Percentiles rank a stretch among this genome's conserved stretches.
phyloP scores from a whole-genome alignment of 2,888 invertebrate genomes.

The Celastrina argiolus region DNA sequence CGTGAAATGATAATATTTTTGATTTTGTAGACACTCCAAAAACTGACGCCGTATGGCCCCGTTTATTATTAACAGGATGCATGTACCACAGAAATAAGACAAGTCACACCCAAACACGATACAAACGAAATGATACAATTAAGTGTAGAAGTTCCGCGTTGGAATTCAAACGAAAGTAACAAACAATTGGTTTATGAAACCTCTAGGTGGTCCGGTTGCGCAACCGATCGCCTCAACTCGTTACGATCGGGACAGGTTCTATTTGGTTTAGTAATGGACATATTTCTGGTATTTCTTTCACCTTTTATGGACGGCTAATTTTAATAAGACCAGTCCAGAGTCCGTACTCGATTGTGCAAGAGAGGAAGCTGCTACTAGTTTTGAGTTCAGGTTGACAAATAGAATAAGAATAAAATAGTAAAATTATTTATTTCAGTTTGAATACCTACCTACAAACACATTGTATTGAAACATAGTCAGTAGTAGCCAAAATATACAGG shows the following conservation, averaged over 20 bases:
- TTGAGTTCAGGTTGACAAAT: neutral
- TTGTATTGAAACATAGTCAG: too few species aligned
- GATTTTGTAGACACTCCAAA: too few species aligned
- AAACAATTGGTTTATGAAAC: conserved; percentile 70
- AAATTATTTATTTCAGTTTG: too few species aligned
- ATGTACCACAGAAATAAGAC: neutral
- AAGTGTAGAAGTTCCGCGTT: conserved; percentile 32
- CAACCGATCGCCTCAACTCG: conserved; percentile 48
- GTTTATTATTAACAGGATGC: neutral
- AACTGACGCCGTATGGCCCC: too few species aligned
- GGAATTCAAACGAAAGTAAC: conserved; percentile 60
- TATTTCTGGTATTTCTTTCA: conserved; percentile 14
- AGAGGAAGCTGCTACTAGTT: neutral
- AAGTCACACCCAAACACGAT: neutral
- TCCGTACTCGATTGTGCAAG: neutral
- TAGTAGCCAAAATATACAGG: too few species aligned
- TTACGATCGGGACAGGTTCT: conserved; percentile 28
- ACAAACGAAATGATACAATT: neutral
- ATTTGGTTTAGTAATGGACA: conserved; percentile 43
- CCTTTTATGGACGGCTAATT: conserved; percentile 2
- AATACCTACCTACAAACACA: too few species aligned
- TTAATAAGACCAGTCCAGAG: conserved; percentile 1
- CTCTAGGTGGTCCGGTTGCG: conserved; percentile 57
- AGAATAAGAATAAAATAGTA: too few species aligned
- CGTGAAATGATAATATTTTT: too few species aligned